Evolutionary conservation across 1,140 invertebrate genomes (phyloP), one percentile per base, ranked within the genome.

Genomic region (Pentalonia nigronervosa): DNA sequence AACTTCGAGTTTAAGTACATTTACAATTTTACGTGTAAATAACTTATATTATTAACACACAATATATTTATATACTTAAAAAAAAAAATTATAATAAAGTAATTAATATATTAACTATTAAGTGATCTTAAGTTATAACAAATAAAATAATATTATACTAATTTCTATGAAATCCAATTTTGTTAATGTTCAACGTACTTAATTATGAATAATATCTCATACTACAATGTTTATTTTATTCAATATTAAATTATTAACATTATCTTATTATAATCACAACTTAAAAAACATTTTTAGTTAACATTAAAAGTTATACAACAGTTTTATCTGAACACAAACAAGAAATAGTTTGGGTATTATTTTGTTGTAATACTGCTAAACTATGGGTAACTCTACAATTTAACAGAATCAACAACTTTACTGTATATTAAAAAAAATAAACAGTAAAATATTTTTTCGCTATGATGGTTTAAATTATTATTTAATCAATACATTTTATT

Each of bases 371-470:
- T 21, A 83, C 34, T 36, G 7, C 36, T 83, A 17, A 36, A 83
- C 7, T 17, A 36, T 36, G 34, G 20, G 23, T 7, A n/a, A 67
- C 60, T n/a, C 76, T 21, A 23, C 34, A 20, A 36, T 83, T 83
- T 83, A 36, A 83, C 76, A 83, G 34, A 34, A 36, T 83, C 9
- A 36, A 8, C 0, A 83, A 36, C 7, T 83, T 83, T 83, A n/a
- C 17, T n/a, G 17, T 9, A 8, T 83, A 34, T 36, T 83, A 20
- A 83, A 36, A 83, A 83, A 36, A 81, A n/a, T n/a, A n/a, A 67
- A 1, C 6, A n/a, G 4, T 67, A n/a, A n/a, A n/a, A 0, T n/a
- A n/a, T 4, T 76, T 9, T 76, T n/a, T n/a, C 7, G 0, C 17
- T 76, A 17, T 4, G 14, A n/a, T 14, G 9, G 30, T 30, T 67